A percentile compares a stretch with the other conserved stretches of the same genome.
Evolutionary conservation across 2,888 invertebrate genomes (phyloP).

Genomic region (Brachynemurus nebulosus): DNA sequence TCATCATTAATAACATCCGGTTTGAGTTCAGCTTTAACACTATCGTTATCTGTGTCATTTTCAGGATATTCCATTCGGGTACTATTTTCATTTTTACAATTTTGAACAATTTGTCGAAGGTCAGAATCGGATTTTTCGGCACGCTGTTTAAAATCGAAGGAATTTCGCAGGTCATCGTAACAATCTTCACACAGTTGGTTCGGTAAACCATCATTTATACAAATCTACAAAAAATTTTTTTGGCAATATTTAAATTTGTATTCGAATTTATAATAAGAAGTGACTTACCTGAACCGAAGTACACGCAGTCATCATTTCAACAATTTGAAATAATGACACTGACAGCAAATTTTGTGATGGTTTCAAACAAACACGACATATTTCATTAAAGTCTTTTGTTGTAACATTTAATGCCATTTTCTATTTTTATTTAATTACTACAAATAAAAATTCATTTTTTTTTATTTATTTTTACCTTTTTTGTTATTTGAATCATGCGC

Average conservation of each 20-base stretch:
- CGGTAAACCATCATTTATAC: not conserved
- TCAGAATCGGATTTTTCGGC: not conserved
- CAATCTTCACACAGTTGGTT: conserved; percentile 1
- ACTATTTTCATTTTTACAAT: not conserved
- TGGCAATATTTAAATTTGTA: no score
- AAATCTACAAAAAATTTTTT: not conserved
- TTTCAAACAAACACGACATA: conserved; percentile 7
- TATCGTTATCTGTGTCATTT: not conserved
- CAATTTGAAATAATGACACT: not conserved
- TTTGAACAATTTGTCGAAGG: not conserved
- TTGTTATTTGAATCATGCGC: no score
- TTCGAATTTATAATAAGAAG: no score
- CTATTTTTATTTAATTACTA: no score
- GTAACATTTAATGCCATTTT: no score
- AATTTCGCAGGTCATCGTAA: not conserved
- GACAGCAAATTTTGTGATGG: not conserved
- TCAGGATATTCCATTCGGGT: not conserved
- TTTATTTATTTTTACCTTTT: no score
- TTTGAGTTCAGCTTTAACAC: not conserved
- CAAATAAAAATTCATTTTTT: no score
- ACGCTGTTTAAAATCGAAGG: not conserved
- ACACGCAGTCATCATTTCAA: conserved; percentile 4
- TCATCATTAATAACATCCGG: no score
- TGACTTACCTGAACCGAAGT: conserved; percentile 3
- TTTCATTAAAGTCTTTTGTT: not conserved